Evolutionary conservation across 2,113 vertebrate species (phyloP).

Genomic region (Dromiciops gliroides): DNA sequence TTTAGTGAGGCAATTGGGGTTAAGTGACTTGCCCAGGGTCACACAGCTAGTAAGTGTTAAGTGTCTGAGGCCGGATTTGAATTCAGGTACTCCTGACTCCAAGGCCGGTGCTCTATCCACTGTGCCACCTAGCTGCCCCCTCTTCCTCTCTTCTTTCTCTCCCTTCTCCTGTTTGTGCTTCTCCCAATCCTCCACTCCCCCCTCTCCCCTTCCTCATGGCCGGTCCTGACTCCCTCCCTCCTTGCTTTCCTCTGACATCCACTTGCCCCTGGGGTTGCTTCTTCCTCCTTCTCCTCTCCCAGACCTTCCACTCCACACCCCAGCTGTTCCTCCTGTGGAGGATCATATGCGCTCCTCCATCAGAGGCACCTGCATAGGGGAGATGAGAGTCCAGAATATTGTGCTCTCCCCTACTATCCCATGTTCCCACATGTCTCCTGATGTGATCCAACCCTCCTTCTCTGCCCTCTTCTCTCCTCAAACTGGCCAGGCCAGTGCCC

Average conservation of each 20-base stretch:
- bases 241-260: background rate
- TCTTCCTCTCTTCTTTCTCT: background rate
- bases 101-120: too few species aligned
- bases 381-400: background rate
- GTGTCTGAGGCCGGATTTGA: too few species aligned
- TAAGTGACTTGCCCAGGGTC: too few species aligned
- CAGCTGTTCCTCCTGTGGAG: too few species aligned
- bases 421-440: background rate
- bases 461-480: background rate
- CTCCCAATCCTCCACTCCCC: background rate
- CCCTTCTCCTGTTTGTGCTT: background rate
- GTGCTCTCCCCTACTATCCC: background rate
- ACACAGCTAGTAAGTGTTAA: too few species aligned
- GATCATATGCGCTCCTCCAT: too few species aligned
- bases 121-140: too few species aligned
- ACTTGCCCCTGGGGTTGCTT: background rate
- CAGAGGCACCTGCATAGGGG: too few species aligned
- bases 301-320: background rate
- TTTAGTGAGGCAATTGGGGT: too few species aligned
- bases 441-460: background rate
- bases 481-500: slow-evolving; percentile 59
- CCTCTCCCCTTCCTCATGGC: background rate
- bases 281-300: background rate
- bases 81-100: too few species aligned
- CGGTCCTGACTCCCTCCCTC: background rate